A percentile compares a stretch with the other conserved stretches of the same genome.
phyloP scores from a whole-genome alignment of 2,797 vertebrate species.

The Diplodus sargus region DNA sequence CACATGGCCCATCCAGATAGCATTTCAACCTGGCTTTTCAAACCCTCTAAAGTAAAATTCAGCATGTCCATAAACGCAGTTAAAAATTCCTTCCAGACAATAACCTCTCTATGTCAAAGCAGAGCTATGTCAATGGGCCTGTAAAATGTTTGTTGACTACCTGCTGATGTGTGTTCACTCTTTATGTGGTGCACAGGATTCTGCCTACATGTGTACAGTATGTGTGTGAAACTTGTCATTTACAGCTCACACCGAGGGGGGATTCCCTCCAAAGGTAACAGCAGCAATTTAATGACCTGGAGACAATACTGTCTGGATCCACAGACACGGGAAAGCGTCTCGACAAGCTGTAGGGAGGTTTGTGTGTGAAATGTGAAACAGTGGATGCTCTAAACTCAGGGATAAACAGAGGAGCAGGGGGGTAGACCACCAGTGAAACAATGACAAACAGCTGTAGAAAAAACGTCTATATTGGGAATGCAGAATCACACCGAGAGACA shows the following conservation, averaged over 20 bases:
- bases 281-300: conserved; percentile 34
- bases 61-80: conserved; percentile 64
- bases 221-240: conserved; percentile 46
- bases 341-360: conserved; percentile 25
- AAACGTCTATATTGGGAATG: conserved; percentile 11
- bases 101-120: conserved; percentile 63
- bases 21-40: conserved; percentile 62
- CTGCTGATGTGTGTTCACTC: conserved; percentile 50
- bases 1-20: conserved; percentile 27
- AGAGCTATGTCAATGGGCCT: conserved; percentile 58
- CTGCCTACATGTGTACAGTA: conserved; percentile 44
- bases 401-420: conserved; percentile 5
- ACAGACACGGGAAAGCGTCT: conserved; percentile 36
- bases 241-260: conserved; percentile 22
- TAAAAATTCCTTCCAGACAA: conserved; percentile 67
- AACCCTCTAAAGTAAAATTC: conserved; percentile 59
- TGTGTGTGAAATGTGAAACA: conserved; percentile 25
- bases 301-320: conserved; percentile 51
- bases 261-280: conserved; percentile 24
- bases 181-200: conserved; percentile 29
- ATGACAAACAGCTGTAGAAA: conserved; percentile 26
- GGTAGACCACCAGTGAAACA: conserved; percentile 7
- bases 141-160: conserved; percentile 65
- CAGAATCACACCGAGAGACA: conserved; percentile 18
- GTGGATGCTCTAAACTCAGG: conserved; percentile 31